A percentile compares a stretch with the other conserved stretches of the same genome.
These are phyloP conservation scores for Philhelius pedissequus DNA, from an alignment of 2,888 invertebrate genomes.

Conservation along the genomic window DNA sequence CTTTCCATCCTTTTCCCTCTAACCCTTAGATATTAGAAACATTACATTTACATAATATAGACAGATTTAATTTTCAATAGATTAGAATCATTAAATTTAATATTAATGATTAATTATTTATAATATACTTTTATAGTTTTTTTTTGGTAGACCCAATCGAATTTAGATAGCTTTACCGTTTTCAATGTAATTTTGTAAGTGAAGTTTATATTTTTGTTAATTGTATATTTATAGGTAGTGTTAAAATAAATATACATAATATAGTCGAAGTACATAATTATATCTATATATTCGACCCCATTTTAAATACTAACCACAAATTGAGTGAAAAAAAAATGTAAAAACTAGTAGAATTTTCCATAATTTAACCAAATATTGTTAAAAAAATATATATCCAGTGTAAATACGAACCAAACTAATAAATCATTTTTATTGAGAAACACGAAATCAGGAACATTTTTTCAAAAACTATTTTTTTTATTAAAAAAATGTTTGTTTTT, in stretches of 20 bases:
- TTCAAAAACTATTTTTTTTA: not conserved
- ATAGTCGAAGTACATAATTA: slow-evolving; percentile 23
- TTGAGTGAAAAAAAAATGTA: slow-evolving; percentile 10
- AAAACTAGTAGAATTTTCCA: slow-evolving; percentile 51
- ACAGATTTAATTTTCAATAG: slow-evolving; percentile 61
- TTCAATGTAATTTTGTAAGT: slow-evolving; percentile 56
- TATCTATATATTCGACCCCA: slow-evolving; percentile 10
- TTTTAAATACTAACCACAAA: slow-evolving; percentile 4
- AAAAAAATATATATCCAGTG: slow-evolving; percentile 41
- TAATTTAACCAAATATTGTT: slow-evolving; percentile 31
- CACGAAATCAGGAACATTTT: slow-evolving; percentile 28
- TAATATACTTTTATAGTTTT: not conserved
- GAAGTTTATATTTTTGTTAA: slow-evolving; percentile 54
- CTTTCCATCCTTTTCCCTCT: slow-evolving; percentile 37
- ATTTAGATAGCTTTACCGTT: slow-evolving; percentile 32
- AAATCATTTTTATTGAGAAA: slow-evolving; percentile 12
- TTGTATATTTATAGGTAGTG: slow-evolving; percentile 56
- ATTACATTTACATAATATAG: slow-evolving; percentile 67
- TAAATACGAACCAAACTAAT: slow-evolving; percentile 51
- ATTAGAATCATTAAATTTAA: slow-evolving; percentile 31
- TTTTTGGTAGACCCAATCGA: slow-evolving; percentile 16
- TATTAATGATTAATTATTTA: not conserved
- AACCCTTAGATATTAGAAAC: slow-evolving; percentile 61
- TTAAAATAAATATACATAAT: not conserved
- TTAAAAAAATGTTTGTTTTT: not conserved